Evolutionary conservation across 2,113 vertebrate genomes (phyloP).

Genomic region (Planiliza haematocheilus): DNA sequence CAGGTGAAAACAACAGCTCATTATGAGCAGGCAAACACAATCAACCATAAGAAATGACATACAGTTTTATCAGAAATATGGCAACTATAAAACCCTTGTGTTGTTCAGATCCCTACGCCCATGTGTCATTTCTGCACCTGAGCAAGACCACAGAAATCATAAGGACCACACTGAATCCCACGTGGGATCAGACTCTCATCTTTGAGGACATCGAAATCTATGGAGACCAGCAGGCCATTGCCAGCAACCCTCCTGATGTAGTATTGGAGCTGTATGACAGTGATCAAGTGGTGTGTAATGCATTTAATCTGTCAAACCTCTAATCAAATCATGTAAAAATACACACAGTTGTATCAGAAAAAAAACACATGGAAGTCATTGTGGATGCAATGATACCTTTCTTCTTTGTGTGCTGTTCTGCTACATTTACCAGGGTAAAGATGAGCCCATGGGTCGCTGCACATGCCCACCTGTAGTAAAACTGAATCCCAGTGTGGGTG

Average conservation of each 20-base stretch:
- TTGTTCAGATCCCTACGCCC: conserved; percentile 92
- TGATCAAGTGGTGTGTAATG: conserved; percentile 94
- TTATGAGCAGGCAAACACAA: not conserved
- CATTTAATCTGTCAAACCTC: not conserved
- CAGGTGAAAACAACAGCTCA: conserved; percentile 84
- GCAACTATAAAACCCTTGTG: not conserved
- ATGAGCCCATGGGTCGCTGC: conserved; percentile 93
- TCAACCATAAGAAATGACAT: not conserved
- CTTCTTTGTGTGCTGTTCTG: conserved; percentile 21
- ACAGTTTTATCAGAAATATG: not conserved
- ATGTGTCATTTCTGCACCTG: conserved; percentile 94
- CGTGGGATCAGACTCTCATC: conserved; percentile 97
- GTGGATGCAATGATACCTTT: not conserved
- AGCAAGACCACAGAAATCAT: conserved; percentile 96
- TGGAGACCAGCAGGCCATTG: conserved; percentile 87
- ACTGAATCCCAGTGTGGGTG: conserved; percentile 83
- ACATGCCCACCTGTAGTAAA: conserved; percentile 89
- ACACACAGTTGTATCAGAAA: not conserved
- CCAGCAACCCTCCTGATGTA: conserved; percentile 87
- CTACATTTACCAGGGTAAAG: conserved; percentile 88
- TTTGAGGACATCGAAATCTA: conserved; percentile 95
- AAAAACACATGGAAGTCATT: not conserved
- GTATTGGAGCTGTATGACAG: conserved; percentile 91
- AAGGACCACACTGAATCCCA: conserved; percentile 91
- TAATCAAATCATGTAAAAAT: not conserved